These are phyloP conservation scores for Micrasema minimum DNA, from an alignment of 1,140 invertebrate genomes.

Conservation along the genomic window DNA sequence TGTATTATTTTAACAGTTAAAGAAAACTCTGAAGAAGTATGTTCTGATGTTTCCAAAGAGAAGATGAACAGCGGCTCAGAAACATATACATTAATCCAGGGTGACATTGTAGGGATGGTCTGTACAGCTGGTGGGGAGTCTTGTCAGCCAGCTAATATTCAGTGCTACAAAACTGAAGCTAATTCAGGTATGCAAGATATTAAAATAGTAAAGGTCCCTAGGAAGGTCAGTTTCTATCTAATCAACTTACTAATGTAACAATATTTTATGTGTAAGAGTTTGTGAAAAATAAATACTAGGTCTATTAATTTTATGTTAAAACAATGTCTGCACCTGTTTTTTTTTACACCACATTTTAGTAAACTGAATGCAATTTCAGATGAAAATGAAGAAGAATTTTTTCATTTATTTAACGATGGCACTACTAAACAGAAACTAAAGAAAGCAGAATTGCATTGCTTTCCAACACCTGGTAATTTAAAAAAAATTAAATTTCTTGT, in stretches of 20 bases:
- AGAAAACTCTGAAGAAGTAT: slow-evolving; percentile 11
- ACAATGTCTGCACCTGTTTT: too few species aligned
- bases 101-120: slow-evolving; percentile 53
- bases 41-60: slow-evolving; percentile 13
- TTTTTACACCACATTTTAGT: too few species aligned
- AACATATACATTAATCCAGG: background rate
- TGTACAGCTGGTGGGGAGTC: slow-evolving; percentile 57
- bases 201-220: too few species aligned
- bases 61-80: slow-evolving; percentile 39
- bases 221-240: too few species aligned
- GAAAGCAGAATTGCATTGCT: slow-evolving; percentile 16
- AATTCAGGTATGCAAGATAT: background rate
- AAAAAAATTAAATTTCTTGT: background rate
- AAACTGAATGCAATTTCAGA: slow-evolving; percentile 7
- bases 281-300: too few species aligned
- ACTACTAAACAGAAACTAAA: background rate
- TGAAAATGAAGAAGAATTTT: slow-evolving; percentile 1
- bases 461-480: slow-evolving; percentile 9
- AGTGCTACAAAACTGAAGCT: slow-evolving; percentile 55
- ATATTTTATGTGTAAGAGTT: too few species aligned
- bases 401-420: background rate
- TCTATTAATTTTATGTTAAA: too few species aligned
- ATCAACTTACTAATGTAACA: too few species aligned
- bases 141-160: slow-evolving; percentile 57
- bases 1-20: slow-evolving; percentile 47